phyloP scores from a whole-genome alignment of 2,888 invertebrate species.

The Plebejus melissa region DNA sequence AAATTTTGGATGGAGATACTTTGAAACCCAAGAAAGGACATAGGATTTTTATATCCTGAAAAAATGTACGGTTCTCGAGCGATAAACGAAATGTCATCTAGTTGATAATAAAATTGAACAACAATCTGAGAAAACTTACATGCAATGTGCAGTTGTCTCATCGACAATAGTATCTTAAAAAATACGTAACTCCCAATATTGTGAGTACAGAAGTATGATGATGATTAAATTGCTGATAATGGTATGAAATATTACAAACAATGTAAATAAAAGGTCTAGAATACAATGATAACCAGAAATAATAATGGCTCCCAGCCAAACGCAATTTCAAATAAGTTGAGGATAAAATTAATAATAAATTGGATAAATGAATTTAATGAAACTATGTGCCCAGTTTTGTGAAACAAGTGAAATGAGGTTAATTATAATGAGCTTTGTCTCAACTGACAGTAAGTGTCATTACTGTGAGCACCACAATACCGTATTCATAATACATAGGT shows the following conservation, averaged over 20 bases:
- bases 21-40: too few species aligned
- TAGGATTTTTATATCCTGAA: too few species aligned
- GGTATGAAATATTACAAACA: not conserved
- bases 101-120: too few species aligned
- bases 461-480: not conserved
- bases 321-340: slow-evolving; percentile 20
- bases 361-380: slow-evolving; percentile 16
- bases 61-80: too few species aligned
- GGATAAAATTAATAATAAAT: slow-evolving; percentile 25
- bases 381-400: not conserved
- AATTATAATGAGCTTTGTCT: slow-evolving; percentile 14
- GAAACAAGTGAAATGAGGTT: not conserved
- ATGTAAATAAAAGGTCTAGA: not conserved
- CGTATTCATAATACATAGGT: not conserved
- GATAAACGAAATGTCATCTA: too few species aligned
- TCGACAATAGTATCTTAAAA: too few species aligned
- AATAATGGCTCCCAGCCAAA: slow-evolving; percentile 21
- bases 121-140: too few species aligned
- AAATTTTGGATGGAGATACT: too few species aligned
- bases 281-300: not conserved
- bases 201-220: not conserved
- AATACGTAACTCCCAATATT: not conserved
- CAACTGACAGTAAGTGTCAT: not conserved
- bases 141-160: too few species aligned
- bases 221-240: not conserved